Conservation (phyloP, 2,888 invertebrate species). For the Zaprionus bogoriensis region DNA sequence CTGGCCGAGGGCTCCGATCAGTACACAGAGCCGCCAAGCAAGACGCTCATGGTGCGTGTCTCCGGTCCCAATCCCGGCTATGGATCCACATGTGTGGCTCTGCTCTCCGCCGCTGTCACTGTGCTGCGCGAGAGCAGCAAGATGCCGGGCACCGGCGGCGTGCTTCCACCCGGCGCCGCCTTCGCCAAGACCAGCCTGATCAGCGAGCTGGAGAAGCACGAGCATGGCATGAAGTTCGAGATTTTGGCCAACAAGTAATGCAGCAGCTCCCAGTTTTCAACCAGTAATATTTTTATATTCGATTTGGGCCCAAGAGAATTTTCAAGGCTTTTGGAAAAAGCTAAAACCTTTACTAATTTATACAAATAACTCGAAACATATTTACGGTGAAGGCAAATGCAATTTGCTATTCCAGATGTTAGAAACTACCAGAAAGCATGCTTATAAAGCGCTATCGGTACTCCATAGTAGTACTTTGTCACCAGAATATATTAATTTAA, state of each 20-base stretch:
- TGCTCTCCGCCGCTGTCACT: constrained; percentile 89
- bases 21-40: constrained; percentile 85
- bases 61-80: constrained; percentile 86
- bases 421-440: too few relatives aligned
- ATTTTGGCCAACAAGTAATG: constrained; percentile 83
- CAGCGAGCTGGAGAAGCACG: constrained; percentile 86
- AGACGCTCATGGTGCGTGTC: constrained; percentile 87
- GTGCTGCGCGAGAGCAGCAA: constrained; percentile 89
- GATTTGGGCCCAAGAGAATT: too few relatives aligned
- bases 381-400: too few relatives aligned
- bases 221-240: constrained; percentile 88
- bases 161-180: constrained; percentile 92
- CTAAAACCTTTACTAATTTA: too few relatives aligned
- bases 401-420: too few relatives aligned
- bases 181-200: constrained; percentile 92
- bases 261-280: neutral
- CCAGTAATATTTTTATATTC: too few relatives aligned
- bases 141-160: constrained; percentile 93
- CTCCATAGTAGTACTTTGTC: neutral
- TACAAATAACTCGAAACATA: too few relatives aligned
- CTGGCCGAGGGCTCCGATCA: constrained; percentile 84
- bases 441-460: too few relatives aligned
- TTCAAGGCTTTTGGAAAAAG: too few relatives aligned
- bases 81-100: constrained; percentile 89
- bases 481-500: neutral